These are phyloP conservation scores for Ophioninae sp. DNA, from an alignment of 2,888 invertebrate species.

Conservation along the genomic window DNA sequence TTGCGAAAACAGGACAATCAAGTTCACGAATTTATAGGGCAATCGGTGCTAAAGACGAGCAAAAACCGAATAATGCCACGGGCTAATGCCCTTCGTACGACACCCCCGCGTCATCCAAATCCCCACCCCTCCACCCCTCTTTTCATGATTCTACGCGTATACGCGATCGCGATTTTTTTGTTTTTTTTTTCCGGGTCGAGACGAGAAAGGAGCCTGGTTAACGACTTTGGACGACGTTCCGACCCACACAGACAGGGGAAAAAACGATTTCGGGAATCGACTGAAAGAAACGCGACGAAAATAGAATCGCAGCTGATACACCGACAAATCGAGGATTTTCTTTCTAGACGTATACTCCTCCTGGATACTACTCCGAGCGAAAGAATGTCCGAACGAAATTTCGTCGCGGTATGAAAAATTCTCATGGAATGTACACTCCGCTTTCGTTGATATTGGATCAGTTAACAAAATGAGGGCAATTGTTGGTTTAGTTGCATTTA, in stretches of 20 bases:
- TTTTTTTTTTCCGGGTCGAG: conserved; percentile 12
- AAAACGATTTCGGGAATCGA: conserved; percentile 20
- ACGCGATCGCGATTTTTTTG: background rate
- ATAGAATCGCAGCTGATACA: conserved; percentile 22
- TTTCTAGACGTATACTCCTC: background rate
- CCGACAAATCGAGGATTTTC: conserved; percentile 19
- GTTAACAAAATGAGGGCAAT: too few relatives aligned
- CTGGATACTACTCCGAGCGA: background rate
- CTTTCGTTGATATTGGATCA: background rate
- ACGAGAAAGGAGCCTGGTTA: conserved; percentile 20
- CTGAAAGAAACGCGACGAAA: conserved; percentile 35
- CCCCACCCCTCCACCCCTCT: conserved; percentile 13
- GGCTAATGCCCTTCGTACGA: conserved; percentile 33
- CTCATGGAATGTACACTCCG: background rate
- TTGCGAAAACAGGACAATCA: conserved; percentile 70
- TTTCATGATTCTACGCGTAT: conserved; percentile 29
- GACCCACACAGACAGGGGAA: background rate
- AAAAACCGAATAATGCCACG: conserved; percentile 40
- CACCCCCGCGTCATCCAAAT: conserved; percentile 43
- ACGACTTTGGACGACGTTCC: conserved; percentile 25
- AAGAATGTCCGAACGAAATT: conserved; percentile 1
- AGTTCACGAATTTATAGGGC: conserved; percentile 68
- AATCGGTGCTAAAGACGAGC: conserved; percentile 31
- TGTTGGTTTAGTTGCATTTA: too few relatives aligned
- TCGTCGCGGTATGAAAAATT: background rate